These are phyloP conservation scores for Macrotrachela quadricornifera DNA, from an alignment of 1,140 invertebrate species.

Conservation along the genomic window DNA sequence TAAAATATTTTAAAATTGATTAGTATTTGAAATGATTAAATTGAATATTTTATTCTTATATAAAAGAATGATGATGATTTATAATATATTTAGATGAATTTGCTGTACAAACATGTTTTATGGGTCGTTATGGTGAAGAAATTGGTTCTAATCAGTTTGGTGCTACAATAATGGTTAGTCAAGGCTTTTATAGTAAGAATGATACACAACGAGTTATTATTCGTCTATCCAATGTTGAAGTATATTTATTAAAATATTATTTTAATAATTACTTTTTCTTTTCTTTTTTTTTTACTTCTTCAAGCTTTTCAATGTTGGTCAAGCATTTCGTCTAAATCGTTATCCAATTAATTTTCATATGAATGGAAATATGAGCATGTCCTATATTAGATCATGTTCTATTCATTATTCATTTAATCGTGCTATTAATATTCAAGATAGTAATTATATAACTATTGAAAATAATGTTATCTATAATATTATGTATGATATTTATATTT, in stretches of 20 bases:
- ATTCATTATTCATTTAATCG: conserved; percentile 26
- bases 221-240: conserved; percentile 5
- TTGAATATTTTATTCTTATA: not conserved
- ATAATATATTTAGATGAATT: conserved; percentile 16
- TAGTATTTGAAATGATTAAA: too few relatives aligned
- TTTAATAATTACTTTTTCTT: too few relatives aligned
- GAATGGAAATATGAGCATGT: conserved; percentile 19
- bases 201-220: not conserved
- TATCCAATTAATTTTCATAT: conserved; percentile 27
- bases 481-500: conserved; percentile 22
- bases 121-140: conserved; percentile 20
- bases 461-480: conserved; percentile 17
- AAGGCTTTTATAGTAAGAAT: conserved; percentile 3
- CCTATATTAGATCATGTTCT: conserved; percentile 19
- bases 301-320: conserved; percentile 15
- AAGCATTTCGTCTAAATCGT: conserved; percentile 24
- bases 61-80: not conserved
- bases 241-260: too few relatives aligned
- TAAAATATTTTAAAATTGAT: too few relatives aligned
- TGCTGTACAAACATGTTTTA: conserved; percentile 21
- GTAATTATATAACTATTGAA: conserved; percentile 9
- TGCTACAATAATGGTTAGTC: conserved; percentile 18
- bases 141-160: conserved; percentile 23
- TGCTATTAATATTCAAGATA: conserved; percentile 25
- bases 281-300: too few relatives aligned